Evolutionary conservation across 2,797 vertebrate species (phyloP), one percentile per base, ranked within the genome.

Genomic region (Sebastes matsubarae): DNA sequence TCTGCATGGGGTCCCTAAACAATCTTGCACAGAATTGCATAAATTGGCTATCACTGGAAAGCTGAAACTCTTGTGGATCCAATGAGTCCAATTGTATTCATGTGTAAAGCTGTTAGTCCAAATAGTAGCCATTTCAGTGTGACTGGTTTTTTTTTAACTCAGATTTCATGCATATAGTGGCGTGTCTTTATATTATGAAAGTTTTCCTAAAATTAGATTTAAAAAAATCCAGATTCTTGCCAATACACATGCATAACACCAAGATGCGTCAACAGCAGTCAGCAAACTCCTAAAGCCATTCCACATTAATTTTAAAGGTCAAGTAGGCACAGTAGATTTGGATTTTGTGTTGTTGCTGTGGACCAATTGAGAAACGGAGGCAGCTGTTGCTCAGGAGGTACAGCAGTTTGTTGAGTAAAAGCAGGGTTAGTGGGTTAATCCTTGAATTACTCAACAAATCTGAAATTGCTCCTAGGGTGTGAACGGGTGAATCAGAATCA

Each of bases 381-480:
- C 9, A 8, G 29, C 52, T 67, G 30, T 29, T n/a, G n/a, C 7
- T 58, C 22, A n/a, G 6, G n/a, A 20, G 20, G 36, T 18, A 38
- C 32, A 68, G 12, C 2, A 8, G 27, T 25, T 72, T 6, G 18
- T 46, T 42, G 32, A 64, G 12, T 78, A 46, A 30, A 60, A 12
- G 5, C 55, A n/a, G 22, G 38, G 54, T 76, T 24, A 60, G 14
- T 12, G 14, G 32, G 63, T 72, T 55, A 61, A 77, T 34, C 68
- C 30, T 46, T 46, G 9, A 68, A 25, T 27, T 61, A 46, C 9
- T 55, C 8, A 25, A 61, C 6, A 12, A 27, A 64, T 14, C 11
- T 63, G 9, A 32, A 64, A 59, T 46, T 13, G 30, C 13, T 78
- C 36, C 8, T 8, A 46, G 5, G 9, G 29, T 58, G 42, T 65